Base-by-base conservation (phyloP, 2,797 vertebrate genomes). In the Forpus xanthops region DNA sequence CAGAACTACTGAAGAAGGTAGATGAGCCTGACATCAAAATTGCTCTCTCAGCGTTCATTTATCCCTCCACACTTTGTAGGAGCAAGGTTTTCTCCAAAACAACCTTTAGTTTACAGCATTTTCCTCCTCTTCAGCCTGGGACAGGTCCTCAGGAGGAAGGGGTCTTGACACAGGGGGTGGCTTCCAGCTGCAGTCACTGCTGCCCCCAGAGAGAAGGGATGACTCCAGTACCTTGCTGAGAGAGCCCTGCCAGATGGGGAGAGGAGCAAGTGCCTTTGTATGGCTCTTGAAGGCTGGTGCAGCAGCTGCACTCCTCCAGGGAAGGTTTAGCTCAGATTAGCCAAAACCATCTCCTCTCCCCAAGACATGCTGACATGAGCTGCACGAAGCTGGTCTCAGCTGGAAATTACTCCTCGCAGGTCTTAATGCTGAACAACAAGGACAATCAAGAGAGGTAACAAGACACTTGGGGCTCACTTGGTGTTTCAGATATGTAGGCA, bases 321-420 rank as follows among this genome's bases (percentile, higher is more conserved):
- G 93, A 95, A 92, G 68, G 84, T 85, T 94, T 95, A 96, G 87
- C 72, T 92, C 85, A 94, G 67, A 96, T 94, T 94, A 96, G 44
- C 89, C 85, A 91, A 88, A 94, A 93, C 52, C 60, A 95, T 14
- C 95, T 81, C 50, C 64, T 88, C 64, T 88, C 83, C 82, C 74
- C 64, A 78, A 90, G 93, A 96, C 64, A 53, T 5, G 15, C 37
- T 53, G 88, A 93, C 5, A 12, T 33, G 74, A 95, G 88, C 64
- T 86, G 67, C 64, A 71, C 0, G 0, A 70, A 77, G 80, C 85
- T 96, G 87, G 90, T 94, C 95, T 94, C 95, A 94, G 90, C 93
- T 94, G 95, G 77, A 96, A 93, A 77, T 72, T 1, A 4, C 45
- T 94, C 87, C 81, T 94, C 15, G 2, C 65, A 85, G 65, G 85